Conservation (phyloP, 2,888 invertebrate species). For the Drosophila kambysellisi region DNA sequence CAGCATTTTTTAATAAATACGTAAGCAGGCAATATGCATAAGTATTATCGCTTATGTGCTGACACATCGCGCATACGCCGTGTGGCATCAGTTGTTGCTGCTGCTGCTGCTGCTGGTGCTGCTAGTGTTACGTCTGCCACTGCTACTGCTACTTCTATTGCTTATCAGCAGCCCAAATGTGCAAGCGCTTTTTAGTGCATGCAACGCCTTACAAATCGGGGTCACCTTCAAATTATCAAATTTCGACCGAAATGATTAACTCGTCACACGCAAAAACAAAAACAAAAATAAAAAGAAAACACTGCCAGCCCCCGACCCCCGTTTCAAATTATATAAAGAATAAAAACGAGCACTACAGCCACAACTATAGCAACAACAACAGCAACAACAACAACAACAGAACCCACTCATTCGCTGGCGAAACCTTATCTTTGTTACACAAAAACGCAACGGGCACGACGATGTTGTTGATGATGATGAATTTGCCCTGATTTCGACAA, state of each 20-base stretch:
- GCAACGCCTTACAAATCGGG: slow-evolving; percentile 65
- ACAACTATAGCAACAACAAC: slow-evolving; percentile 28
- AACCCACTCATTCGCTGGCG: slow-evolving; percentile 65
- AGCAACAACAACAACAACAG: slow-evolving; percentile 46
- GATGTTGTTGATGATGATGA: slow-evolving; percentile 83
- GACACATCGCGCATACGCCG: slow-evolving; percentile 61
- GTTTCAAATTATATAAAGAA: slow-evolving; percentile 72
- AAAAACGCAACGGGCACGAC: slow-evolving; percentile 72
- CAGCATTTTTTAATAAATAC: slow-evolving; percentile 72
- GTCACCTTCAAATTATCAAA: slow-evolving; percentile 82
- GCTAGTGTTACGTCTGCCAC: slow-evolving; percentile 1
- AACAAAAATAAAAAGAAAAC: slow-evolving; percentile 46
- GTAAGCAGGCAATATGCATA: slow-evolving; percentile 76
- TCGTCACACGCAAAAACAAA: slow-evolving; percentile 61
- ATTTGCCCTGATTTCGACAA: slow-evolving; percentile 84
- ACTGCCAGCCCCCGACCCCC: slow-evolving; percentile 18
- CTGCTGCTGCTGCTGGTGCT: slow-evolving; percentile 9
- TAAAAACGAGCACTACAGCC: slow-evolving; percentile 46
- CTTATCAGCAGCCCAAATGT: slow-evolving; percentile 70
- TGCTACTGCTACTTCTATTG: slow-evolving; percentile 19
- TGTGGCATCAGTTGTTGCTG: slow-evolving; percentile 51
- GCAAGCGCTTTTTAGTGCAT: slow-evolving; percentile 47
- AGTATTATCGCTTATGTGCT: slow-evolving; percentile 66
- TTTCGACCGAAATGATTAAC: slow-evolving; percentile 81
- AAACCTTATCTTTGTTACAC: slow-evolving; percentile 79